Percentiles rank a stretch among this genome's conserved stretches.
Conservation (phyloP, 1,140 invertebrate genomes). For the Teleogryllus occipitalis region DNA sequence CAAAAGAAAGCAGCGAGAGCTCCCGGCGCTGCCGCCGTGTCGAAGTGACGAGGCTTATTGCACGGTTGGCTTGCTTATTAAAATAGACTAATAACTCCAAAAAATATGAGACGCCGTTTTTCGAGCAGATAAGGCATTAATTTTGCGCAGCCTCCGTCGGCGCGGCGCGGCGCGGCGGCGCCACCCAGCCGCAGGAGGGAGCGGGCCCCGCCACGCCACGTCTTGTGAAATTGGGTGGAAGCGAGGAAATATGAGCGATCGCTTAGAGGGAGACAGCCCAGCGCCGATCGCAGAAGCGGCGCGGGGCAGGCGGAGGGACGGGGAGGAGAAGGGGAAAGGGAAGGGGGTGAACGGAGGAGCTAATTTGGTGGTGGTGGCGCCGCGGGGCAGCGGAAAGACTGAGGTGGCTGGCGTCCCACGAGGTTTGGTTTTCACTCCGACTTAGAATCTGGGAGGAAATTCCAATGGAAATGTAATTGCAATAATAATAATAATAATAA, state of each 20-base stretch:
- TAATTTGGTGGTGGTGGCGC: background rate
- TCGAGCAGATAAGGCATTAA: background rate
- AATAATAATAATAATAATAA: too few relatives aligned
- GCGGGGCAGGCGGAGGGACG: too few relatives aligned
- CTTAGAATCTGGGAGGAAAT: too few relatives aligned
- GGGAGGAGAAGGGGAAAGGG: background rate
- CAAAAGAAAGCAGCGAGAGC: background rate
- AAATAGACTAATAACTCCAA: background rate
- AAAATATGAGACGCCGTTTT: background rate
- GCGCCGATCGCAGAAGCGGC: background rate
- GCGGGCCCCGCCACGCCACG: too few relatives aligned
- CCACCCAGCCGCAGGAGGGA: background rate
- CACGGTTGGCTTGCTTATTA: slow-evolving; percentile 1
- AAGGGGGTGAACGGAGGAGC: background rate
- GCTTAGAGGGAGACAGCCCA: background rate
- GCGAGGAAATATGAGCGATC: background rate
- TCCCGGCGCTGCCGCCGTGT: too few relatives aligned
- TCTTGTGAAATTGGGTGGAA: background rate
- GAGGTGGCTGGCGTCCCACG: too few relatives aligned
- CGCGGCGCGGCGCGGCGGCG: too few relatives aligned
- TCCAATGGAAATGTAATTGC: too few relatives aligned
- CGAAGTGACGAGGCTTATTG: background rate
- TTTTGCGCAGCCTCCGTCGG: background rate
- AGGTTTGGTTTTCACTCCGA: too few relatives aligned
- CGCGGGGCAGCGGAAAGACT: too few relatives aligned